phyloP scores from a whole-genome alignment of 2,888 invertebrate genomes.

The Aphodius granarius region DNA sequence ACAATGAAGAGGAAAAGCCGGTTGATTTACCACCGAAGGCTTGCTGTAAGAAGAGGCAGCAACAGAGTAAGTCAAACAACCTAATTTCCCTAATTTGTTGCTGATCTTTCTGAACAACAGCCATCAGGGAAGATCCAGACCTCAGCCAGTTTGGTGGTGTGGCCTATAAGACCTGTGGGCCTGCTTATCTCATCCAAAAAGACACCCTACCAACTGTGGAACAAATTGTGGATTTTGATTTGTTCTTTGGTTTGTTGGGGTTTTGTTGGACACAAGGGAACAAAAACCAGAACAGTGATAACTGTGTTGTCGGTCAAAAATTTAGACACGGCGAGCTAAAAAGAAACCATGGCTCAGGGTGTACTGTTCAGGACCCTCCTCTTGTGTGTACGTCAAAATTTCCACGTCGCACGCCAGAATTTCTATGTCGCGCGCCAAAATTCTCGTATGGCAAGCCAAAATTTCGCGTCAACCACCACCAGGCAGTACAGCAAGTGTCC shows the following conservation, averaged over 20 bases:
- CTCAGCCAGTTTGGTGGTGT: slow-evolving; percentile 41
- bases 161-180: slow-evolving; percentile 45
- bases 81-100: no score
- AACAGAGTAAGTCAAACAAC: neutral
- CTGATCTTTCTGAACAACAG: no score
- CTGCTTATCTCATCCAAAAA: slow-evolving; percentile 46
- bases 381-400: neutral
- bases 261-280: no score
- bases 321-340: neutral
- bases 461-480: slow-evolving; percentile 14
- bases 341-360: slow-evolving; percentile 13
- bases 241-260: neutral
- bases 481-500: neutral
- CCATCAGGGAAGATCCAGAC: slow-evolving; percentile 35
- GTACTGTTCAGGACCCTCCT: neutral
- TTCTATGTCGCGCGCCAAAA: no score
- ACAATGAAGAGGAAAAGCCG: neutral
- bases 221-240: neutral
- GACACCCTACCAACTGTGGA: slow-evolving; percentile 32
- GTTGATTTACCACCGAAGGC: slow-evolving; percentile 23
- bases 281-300: no score
- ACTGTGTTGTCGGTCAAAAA: no score
- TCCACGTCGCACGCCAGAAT: slow-evolving; percentile 20
- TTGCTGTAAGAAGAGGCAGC: slow-evolving; percentile 22
- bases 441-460: no score